Evolutionary conservation across 2,113 vertebrate species (phyloP).

Genomic region (Cyprinus carpio): DNA sequence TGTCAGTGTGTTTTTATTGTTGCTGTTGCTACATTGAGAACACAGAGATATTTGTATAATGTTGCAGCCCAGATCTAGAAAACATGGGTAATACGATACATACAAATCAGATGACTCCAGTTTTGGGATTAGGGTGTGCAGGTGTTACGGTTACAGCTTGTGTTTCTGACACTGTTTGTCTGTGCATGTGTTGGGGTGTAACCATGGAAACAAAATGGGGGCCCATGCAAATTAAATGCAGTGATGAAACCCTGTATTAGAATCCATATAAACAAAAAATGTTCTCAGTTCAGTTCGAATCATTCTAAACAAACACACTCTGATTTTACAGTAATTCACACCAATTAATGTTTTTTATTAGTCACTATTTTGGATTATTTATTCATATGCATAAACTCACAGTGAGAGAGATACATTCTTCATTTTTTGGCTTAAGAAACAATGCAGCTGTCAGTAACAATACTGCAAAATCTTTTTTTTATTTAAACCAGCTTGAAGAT

Average conservation of each 20-base stretch:
- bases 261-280: background rate
- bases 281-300: background rate
- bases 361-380: background rate
- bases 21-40: slow-evolving; percentile 29
- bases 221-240: slow-evolving; percentile 22
- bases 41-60: slow-evolving; percentile 27
- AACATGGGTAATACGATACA: slow-evolving; percentile 18
- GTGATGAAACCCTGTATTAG: slow-evolving; percentile 8
- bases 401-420: background rate
- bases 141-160: slow-evolving; percentile 28
- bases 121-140: slow-evolving; percentile 38
- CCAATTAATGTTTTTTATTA: background rate
- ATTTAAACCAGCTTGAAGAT: background rate
- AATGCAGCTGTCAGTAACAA: background rate
- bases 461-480: background rate
- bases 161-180: slow-evolving; percentile 31
- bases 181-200: slow-evolving; percentile 24
- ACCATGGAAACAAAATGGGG: slow-evolving; percentile 37
- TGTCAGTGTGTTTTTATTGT: slow-evolving; percentile 38
- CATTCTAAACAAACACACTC: background rate
- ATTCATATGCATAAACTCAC: background rate
- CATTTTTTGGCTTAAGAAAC: background rate
- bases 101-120: slow-evolving; percentile 18
- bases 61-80: slow-evolving; percentile 7
- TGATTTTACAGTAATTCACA: background rate